phyloP scores from a whole-genome alignment of 2,888 invertebrate genomes.

The Caenorhabditis parvicauda region DNA sequence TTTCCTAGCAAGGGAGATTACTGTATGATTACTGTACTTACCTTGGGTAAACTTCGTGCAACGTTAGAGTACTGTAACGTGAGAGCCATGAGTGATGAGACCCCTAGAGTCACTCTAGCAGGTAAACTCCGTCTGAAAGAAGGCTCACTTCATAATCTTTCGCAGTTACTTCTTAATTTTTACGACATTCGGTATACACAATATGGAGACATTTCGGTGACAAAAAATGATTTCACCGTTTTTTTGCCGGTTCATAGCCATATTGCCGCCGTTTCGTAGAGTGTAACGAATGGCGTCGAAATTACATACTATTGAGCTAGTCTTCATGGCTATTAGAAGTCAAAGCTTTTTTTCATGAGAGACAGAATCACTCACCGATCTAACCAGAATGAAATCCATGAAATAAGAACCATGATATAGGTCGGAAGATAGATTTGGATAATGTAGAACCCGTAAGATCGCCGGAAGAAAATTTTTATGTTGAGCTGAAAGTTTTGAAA shows the following conservation, averaged over 20 bases:
- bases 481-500: constrained; percentile 45
- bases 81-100: constrained; percentile 61
- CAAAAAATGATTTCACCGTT: no score
- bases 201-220: no score
- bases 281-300: no score
- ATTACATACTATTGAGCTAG: no score
- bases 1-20: no score
- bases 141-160: no score
- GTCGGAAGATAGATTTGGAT: constrained; percentile 62
- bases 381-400: constrained; percentile 62
- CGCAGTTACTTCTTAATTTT: no score
- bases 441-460: constrained; percentile 61
- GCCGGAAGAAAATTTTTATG: constrained; percentile 57
- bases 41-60: constrained; percentile 58
- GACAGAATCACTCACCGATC: constrained; percentile 33
- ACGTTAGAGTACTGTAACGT: constrained; percentile 61
- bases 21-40: no score
- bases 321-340: no score
- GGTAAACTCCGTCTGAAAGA: constrained; percentile 39
- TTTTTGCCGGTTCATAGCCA: no score
- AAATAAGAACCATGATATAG: constrained; percentile 62
- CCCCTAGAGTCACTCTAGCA: constrained; percentile 55
- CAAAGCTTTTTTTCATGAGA: not conserved
- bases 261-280: no score
- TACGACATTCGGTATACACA: no score